Base-by-base conservation (phyloP, 2,888 invertebrate genomes). In the Tetragonisca angustula region DNA sequence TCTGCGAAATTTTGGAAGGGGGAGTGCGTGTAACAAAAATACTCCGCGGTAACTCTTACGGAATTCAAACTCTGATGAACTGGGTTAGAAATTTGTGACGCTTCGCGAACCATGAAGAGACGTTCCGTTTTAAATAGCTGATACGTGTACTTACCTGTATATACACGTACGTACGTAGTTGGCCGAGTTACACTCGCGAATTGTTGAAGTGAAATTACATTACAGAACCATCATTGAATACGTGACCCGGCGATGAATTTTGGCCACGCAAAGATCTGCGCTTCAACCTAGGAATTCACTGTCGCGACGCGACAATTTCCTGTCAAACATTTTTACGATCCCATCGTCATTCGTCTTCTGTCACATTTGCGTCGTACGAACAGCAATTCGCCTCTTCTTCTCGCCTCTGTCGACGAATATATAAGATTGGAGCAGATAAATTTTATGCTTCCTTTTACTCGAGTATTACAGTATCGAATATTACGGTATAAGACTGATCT, bases 201-300 rank as follows among this genome's bases (percentile, higher is more conserved):
- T 24, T 32, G 36, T 32, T 43, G n/a, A n/a, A 36, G 24, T 43
- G 70, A 9, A 56, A 59, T 11, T 71, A 17, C 24, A 24, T 36
- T 24, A 56, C n/a, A n/a, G n/a, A 71, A 43, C 36, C 36, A n/a
- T n/a, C n/a, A 59, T 43, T 43, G 19, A 71, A 43, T 43, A 71
- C 71, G 71, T 43, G 70, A 71, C 5, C 19, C 19, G n/a, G 1
- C 24, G 43, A n/a, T 43, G 24, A 13, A 71, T 67, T 71, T 71
- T 11, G 11, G 59, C 36, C 15, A 24, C 19, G 24, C 52, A 43
- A 43, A 52, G 52, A 24, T 9, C 24, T 59, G 9, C 56, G 3
- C 43, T 56, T 21, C 17, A 11, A 71, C 59, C 43, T 43, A 24
- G n/a, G 32, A 59, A 71, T 43, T 59, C 9, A 56, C 59, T 59